Conservation (phyloP, 2,113 vertebrate species). For the Megaptera novaeangliae region DNA sequence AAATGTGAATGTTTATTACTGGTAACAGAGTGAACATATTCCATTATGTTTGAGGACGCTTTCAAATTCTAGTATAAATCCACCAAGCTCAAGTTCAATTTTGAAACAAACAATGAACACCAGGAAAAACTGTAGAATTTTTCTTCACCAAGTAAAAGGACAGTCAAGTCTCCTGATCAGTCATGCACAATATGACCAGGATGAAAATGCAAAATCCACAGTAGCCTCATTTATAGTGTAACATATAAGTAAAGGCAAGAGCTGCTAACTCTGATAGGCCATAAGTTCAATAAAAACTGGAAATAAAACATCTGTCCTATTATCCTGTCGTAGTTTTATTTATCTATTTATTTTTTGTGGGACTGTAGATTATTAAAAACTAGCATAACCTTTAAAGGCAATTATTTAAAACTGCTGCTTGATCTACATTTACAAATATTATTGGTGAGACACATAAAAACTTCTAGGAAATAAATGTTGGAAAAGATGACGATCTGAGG, state of each 20-base stretch:
- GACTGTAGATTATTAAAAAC: neutral
- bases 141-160: neutral
- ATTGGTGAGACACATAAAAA: neutral
- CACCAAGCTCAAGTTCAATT: neutral
- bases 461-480: neutral
- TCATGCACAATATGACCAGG: neutral
- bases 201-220: neutral
- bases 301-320: neutral
- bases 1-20: neutral
- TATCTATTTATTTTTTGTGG: neutral
- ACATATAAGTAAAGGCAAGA: neutral
- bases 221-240: neutral
- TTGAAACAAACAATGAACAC: neutral
- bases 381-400: neutral
- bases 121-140: neutral
- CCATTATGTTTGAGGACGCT: neutral
- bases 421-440: neutral
- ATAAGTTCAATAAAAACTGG: neutral
- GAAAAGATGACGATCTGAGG: neutral
- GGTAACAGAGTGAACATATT: neutral
- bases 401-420: neutral
- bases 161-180: neutral
- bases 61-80: constrained; percentile 10
- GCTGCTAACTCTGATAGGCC: neutral
- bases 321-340: neutral